Conservation (phyloP, 1,140 invertebrate genomes). For the Solenopsis invicta region DNA sequence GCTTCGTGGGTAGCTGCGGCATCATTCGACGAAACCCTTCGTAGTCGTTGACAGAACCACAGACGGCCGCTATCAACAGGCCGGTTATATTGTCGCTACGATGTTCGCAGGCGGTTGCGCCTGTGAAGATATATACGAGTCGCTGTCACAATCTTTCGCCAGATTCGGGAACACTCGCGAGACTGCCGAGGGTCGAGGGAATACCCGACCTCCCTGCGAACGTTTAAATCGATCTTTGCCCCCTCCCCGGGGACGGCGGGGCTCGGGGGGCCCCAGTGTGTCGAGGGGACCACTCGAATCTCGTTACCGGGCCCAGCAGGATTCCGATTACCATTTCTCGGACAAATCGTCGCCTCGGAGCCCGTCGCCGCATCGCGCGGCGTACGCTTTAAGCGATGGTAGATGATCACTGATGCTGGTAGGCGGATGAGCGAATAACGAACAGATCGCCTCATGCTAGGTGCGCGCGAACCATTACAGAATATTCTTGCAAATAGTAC, state of each 20-base stretch:
- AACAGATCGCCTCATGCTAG: slow-evolving; percentile 10
- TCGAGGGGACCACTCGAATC: slow-evolving; percentile 67
- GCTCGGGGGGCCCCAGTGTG: slow-evolving; percentile 3
- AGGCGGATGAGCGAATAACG: slow-evolving; percentile 58
- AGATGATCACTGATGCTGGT: slow-evolving; percentile 57
- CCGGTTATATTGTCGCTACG: slow-evolving; percentile 38
- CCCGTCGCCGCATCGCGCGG: slow-evolving; percentile 60
- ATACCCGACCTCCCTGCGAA: slow-evolving; percentile 64
- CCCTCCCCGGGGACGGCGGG: slow-evolving; percentile 33
- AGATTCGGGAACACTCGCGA: slow-evolving; percentile 72
- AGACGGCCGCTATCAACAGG: slow-evolving; percentile 65
- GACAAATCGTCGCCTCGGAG: slow-evolving; percentile 76
- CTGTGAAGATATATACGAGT: slow-evolving; percentile 69
- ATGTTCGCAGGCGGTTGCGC: slow-evolving; percentile 45
- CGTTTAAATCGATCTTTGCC: slow-evolving; percentile 75
- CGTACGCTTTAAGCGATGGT: slow-evolving; percentile 53
- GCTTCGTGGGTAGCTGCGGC: slow-evolving; percentile 34
- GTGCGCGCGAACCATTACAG: slow-evolving; percentile 62
- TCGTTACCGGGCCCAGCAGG: slow-evolving; percentile 75
- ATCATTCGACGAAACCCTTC: slow-evolving; percentile 62
- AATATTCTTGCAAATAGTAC: slow-evolving; percentile 55
- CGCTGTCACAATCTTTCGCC: slow-evolving; percentile 74
- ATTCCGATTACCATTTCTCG: slow-evolving; percentile 78
- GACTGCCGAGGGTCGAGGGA: slow-evolving; percentile 63
- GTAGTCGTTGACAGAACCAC: slow-evolving; percentile 69